These are phyloP conservation scores for Anticlea derivata DNA, from an alignment of 2,888 invertebrate genomes.

Conservation along the genomic window DNA sequence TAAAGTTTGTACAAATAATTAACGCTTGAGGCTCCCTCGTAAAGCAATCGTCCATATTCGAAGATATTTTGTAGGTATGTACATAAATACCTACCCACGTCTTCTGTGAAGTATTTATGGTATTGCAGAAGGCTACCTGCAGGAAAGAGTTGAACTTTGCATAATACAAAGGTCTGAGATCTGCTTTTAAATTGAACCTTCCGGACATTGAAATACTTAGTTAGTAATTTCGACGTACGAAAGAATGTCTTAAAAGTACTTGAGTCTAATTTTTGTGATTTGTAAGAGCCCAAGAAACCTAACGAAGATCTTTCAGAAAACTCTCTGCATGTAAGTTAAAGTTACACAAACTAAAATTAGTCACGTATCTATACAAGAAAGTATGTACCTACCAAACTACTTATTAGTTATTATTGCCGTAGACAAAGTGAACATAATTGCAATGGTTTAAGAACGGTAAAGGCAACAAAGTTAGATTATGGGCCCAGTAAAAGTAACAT, in stretches of 20 bases:
- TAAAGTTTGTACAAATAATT: slow-evolving; percentile 14
- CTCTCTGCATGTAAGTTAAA: slow-evolving; percentile 1
- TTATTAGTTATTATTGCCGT: slow-evolving; percentile 22
- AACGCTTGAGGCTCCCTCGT: slow-evolving; percentile 8
- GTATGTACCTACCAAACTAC: too few relatives aligned
- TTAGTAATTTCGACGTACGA: too few relatives aligned
- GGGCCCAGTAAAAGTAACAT: slow-evolving; percentile 1
- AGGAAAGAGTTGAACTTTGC: neutral
- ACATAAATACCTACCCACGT: too few relatives aligned
- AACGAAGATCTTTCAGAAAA: too few relatives aligned
- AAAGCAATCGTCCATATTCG: slow-evolving; percentile 8
- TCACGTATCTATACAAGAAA: slow-evolving; percentile 23
- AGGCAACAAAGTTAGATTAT: slow-evolving; percentile 5
- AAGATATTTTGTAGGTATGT: slow-evolving; percentile 9
- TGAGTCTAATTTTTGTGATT: too few relatives aligned
- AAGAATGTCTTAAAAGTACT: too few relatives aligned
- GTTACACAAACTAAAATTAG: slow-evolving; percentile 20
- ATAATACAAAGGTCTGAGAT: neutral
- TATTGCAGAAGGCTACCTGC: slow-evolving; percentile 3
- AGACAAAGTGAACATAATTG: slow-evolving; percentile 15
- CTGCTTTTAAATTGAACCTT: too few relatives aligned
- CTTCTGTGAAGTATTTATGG: slow-evolving; percentile 17
- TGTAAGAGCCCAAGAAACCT: too few relatives aligned
- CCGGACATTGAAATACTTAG: neutral
- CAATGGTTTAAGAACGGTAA: slow-evolving; percentile 1